Evolutionary conservation across 2,888 invertebrate genomes (phyloP).

Genomic region (Tachina lurida): DNA sequence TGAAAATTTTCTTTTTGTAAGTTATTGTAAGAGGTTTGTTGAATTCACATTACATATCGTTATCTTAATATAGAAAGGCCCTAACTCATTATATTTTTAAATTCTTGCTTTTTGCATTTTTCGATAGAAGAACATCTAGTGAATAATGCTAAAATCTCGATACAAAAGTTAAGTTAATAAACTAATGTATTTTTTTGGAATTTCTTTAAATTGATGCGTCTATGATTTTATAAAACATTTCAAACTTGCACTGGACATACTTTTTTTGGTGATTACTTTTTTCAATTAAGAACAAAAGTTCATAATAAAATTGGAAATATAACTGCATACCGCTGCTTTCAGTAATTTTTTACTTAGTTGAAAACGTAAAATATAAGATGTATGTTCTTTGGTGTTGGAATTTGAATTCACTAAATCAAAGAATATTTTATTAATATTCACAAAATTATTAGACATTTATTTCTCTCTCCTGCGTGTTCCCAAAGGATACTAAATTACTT

Average conservation of each 20-base stretch:
- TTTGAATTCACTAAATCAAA: constrained; percentile 60
- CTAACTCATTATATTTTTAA: too few species aligned
- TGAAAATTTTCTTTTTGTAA: too few species aligned
- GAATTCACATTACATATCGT: too few species aligned
- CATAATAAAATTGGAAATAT: constrained; percentile 16
- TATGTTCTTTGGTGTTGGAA: constrained; percentile 37
- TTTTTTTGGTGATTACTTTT: constrained; percentile 28
- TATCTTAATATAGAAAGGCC: too few species aligned
- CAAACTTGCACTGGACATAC: constrained; percentile 57
- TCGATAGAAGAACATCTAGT: too few species aligned
- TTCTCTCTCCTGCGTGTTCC: constrained; percentile 48
- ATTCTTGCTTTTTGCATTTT: too few species aligned
- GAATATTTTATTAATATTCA: constrained; percentile 27
- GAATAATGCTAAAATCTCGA: too few species aligned
- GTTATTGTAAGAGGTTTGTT: too few species aligned
- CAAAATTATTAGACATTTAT: constrained; percentile 55
- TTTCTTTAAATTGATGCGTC: constrained; percentile 18
- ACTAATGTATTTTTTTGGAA: background rate
- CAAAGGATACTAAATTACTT: constrained; percentile 76
- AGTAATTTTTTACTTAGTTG: background rate
- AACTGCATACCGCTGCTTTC: constrained; percentile 32
- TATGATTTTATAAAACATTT: constrained; percentile 34
- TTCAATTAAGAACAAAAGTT: constrained; percentile 42
- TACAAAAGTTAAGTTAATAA: background rate
- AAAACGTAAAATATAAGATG: background rate